These are phyloP conservation scores for Cheilosia urbana DNA, from an alignment of 2,888 invertebrate genomes.

Conservation along the genomic window DNA sequence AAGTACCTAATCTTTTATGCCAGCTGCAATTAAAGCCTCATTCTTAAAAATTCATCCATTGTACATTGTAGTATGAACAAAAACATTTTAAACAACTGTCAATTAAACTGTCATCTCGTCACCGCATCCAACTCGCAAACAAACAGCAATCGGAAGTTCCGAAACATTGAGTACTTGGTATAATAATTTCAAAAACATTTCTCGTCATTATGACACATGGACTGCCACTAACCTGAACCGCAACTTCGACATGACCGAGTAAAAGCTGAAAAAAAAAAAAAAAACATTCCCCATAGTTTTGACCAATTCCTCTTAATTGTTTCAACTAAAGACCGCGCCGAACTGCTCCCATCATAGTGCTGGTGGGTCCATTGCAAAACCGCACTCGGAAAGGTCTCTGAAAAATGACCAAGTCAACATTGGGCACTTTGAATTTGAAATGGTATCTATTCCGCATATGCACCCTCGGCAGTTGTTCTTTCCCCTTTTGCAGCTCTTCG, in stretches of 20 bases:
- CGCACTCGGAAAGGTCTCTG: constrained; percentile 3
- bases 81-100: constrained; percentile 3
- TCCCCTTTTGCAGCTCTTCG: background rate
- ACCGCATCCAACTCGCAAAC: background rate
- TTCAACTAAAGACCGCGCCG: constrained; percentile 19
- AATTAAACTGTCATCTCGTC: constrained; percentile 5
- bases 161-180: constrained; percentile 18
- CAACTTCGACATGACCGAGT: background rate
- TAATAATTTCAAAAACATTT: constrained; percentile 12
- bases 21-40: too few species aligned
- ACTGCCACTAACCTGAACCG: background rate
- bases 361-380: background rate
- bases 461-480: constrained; percentile 3
- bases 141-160: constrained; percentile 17
- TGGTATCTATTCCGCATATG: background rate
- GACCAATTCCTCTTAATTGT: constrained; percentile 40
- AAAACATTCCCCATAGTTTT: background rate
- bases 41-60: too few species aligned
- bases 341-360: background rate
- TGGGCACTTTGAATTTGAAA: background rate
- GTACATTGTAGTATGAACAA: background rate
- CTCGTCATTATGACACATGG: constrained; percentile 18
- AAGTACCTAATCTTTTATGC: too few species aligned
- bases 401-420: background rate
- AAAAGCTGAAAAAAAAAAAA: background rate